These are phyloP conservation scores for Ctenochaetus hawaiiensis DNA, from an alignment of 2,797 vertebrate genomes.

Conservation along the genomic window DNA sequence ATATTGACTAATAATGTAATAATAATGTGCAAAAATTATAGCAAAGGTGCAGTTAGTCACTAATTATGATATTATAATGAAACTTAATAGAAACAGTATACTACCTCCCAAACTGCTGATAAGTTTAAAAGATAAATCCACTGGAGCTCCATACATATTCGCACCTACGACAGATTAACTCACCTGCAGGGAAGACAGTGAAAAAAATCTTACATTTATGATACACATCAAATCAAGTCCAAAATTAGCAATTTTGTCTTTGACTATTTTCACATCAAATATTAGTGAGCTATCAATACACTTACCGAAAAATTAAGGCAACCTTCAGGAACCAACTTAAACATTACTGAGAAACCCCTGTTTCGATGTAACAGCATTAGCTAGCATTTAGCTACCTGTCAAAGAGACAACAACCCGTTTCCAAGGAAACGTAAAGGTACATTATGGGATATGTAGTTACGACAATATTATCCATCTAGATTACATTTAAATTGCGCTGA, in stretches of 20 bases:
- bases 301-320: not conserved
- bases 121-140: slow-evolving; percentile 89
- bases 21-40: too few species aligned
- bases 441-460: slow-evolving; percentile 45
- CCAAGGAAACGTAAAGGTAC: slow-evolving; percentile 42
- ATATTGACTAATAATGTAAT: too few species aligned
- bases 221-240: too few species aligned
- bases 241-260: too few species aligned
- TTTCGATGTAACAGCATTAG: not conserved
- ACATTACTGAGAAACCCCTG: not conserved
- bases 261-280: too few species aligned
- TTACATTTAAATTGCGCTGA: too few species aligned
- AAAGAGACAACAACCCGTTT: slow-evolving; percentile 44
- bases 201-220: not conserved
- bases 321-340: rapidly evolving
- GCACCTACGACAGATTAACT: not conserved
- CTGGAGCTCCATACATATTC: slow-evolving; percentile 82
- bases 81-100: not conserved
- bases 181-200: slow-evolving; percentile 30
- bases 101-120: slow-evolving; percentile 76
- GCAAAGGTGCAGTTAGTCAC: too few species aligned
- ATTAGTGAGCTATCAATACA: not conserved
- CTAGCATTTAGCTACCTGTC: slow-evolving; percentile 25
- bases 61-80: too few species aligned
- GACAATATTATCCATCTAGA: too few species aligned